Evolutionary conservation across 2,888 invertebrate genomes (phyloP).

Genomic region (Thymelicus lineola): DNA sequence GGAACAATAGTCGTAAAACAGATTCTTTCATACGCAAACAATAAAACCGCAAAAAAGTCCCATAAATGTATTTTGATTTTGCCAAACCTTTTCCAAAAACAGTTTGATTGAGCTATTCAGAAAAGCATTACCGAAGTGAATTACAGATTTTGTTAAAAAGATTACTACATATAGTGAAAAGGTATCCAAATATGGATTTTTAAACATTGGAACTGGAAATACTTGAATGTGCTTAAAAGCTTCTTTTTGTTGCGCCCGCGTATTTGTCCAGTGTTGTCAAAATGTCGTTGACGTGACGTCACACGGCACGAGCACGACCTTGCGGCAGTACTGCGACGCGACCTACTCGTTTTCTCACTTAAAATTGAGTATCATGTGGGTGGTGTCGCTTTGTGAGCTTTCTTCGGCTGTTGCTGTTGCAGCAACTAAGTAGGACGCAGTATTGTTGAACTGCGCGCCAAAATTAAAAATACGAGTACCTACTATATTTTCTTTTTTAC

Average conservation of each 20-base stretch:
- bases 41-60: too few relatives aligned
- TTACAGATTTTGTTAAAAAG: too few relatives aligned
- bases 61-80: too few relatives aligned
- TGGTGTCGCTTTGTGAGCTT: conserved; percentile 19
- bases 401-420: conserved; percentile 25
- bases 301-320: conserved; percentile 37
- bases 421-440: background rate
- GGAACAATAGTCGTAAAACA: too few relatives aligned
- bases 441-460: background rate
- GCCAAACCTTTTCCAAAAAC: too few relatives aligned
- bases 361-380: conserved; percentile 29
- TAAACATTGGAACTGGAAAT: too few relatives aligned
- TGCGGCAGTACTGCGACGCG: conserved; percentile 35
- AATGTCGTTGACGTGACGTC: conserved; percentile 38
- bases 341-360: conserved; percentile 44
- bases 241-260: conserved; percentile 8
- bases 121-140: too few relatives aligned
- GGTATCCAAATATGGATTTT: too few relatives aligned
- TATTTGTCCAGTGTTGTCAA: background rate
- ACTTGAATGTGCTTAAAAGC: background rate
- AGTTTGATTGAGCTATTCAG: too few relatives aligned
- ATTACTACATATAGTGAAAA: too few relatives aligned
- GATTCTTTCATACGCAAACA: too few relatives aligned
- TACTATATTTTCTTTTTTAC: background rate
- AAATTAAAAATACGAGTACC: background rate